These are phyloP conservation scores for Butorides virescens DNA, from an alignment of 2,113 vertebrate species.

Conservation along the genomic window DNA sequence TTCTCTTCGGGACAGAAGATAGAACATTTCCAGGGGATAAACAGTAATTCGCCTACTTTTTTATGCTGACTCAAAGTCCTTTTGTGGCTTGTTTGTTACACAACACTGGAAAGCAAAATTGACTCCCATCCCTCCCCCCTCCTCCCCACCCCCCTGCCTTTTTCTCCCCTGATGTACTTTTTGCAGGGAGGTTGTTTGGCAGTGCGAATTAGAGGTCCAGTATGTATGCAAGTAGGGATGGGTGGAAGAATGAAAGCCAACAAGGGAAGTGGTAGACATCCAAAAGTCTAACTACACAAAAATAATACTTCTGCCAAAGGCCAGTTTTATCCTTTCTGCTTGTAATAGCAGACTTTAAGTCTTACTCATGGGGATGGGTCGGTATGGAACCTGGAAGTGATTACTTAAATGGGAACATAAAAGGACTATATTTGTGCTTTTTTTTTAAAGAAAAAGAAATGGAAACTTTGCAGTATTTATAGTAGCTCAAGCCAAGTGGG, in stretches of 20 bases:
- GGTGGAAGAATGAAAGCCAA: not conserved
- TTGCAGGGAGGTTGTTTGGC: not conserved
- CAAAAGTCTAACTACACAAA: not conserved
- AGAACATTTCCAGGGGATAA: not conserved
- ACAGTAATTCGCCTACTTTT: not conserved
- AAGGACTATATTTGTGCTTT: not conserved
- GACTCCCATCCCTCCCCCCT: not conserved
- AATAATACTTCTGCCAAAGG: constrained; percentile 24
- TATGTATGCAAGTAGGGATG: not conserved
- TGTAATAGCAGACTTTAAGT: not conserved
- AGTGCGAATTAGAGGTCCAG: not conserved
- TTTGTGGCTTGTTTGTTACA: not conserved
- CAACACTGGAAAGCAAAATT: not conserved
- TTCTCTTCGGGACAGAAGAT: not conserved
- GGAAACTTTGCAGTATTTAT: constrained; percentile 22
- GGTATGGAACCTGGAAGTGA: constrained; percentile 21
- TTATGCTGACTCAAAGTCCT: constrained; percentile 8
- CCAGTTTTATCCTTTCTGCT: constrained; percentile 13
- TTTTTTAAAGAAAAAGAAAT: not conserved
- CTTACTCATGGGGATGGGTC: not conserved
- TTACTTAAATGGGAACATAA: constrained; percentile 37
- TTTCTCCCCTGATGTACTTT: not conserved
- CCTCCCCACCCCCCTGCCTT: not conserved
- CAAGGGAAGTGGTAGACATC: not conserved
- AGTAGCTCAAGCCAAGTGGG: not conserved